Evolutionary conservation across 2,888 invertebrate genomes (phyloP), one percentile per base, ranked within the genome.

Genomic region (Ophion ellenae): DNA sequence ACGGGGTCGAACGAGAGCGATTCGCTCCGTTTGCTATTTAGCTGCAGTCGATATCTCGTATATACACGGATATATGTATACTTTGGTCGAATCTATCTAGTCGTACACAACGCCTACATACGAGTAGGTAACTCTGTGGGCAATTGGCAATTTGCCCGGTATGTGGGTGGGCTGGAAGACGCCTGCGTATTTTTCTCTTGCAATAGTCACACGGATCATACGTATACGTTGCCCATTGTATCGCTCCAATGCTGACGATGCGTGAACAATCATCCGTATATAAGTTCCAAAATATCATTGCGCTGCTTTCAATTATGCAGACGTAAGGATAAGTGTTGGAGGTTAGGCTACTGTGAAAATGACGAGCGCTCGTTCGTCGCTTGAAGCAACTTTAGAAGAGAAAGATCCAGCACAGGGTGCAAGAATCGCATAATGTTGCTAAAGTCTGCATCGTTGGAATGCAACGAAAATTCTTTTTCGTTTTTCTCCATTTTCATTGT

Each of bases 1-100:
- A 85, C 70, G 85, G 70, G 84, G 85, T 85, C 85, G 81, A 78
- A 57, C 57, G 64, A 45, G 70, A 45, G 70, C 74, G 74, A 81
- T 85, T 71, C 82, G 85, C 85, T 85, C 81, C 81, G 85, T 85
- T 85, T 79, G 79, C 75, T 64, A 85, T 85, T 85, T 81, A 81
- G 84, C 82, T 79, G 79, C 85, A 82, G 81, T 85, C 85, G 85
- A 85, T 85, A 85, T 85, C 81, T 82, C 78, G 64, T 78, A 79
- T 69, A 63, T 85, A 59, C 2, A 57, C n/a, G n/a, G 11, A 6
- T 9, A 67, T 59, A 10, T 57, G 47, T 59, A 10, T 71, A n/a
- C 53, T 32, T 32, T 57, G 75, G 64, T 14, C 36, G 78, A 75
- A 85, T 82, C 64, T 70, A 14, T 47, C 75, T 71, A 57, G 59